Evolutionary conservation across 2,888 invertebrate genomes (phyloP), one percentile per base, ranked within the genome.

Genomic region (Drosophila hamatofila): DNA sequence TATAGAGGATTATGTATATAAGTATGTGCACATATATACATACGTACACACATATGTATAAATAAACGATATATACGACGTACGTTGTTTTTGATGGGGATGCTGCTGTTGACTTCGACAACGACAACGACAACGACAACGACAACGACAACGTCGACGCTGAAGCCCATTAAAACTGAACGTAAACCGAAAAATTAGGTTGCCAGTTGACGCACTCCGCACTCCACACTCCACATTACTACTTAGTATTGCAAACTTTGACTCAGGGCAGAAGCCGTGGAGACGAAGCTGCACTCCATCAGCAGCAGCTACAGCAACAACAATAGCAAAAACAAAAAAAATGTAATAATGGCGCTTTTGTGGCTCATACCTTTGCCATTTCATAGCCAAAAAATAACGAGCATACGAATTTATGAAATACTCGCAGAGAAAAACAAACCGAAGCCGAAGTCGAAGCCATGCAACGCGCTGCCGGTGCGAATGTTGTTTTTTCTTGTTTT

Each of bases 101-200:
- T 79, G 79, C 72, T 77, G 69, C 63, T 46, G 55, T 42, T 51
- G 64, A 23, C 60, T 56, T 37, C 46, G 65, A 49, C 39, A 41
- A 39, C 39, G 39, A 39, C 35, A 30, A n/a, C n/a, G n/a, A n/a
- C n/a, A n/a, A n/a, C n/a, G n/a, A n/a, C 21, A 14, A 30, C 49
- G 52, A 16, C 48, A 48, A 7, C 58, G 63, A 33, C 58, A 18
- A 7, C 14, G 46, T 62, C 56, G 56, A 57, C 78, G 78, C 71
- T 63, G 69, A 75, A 69, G 65, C 79, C 72, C 86, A 80, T 80
- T 85, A 77, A 82, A 80, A 85, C 75, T 61, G 69, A 78, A 75
- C 70, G 72, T 80, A 78, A 82, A 63, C 72, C 78, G 62, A 69
- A 73, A 83, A 85, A 85, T 85, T 85, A 75, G 80, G 80, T 80